Conservation (phyloP, 2,888 invertebrate species). For the Synanthedon formicaeformis region DNA sequence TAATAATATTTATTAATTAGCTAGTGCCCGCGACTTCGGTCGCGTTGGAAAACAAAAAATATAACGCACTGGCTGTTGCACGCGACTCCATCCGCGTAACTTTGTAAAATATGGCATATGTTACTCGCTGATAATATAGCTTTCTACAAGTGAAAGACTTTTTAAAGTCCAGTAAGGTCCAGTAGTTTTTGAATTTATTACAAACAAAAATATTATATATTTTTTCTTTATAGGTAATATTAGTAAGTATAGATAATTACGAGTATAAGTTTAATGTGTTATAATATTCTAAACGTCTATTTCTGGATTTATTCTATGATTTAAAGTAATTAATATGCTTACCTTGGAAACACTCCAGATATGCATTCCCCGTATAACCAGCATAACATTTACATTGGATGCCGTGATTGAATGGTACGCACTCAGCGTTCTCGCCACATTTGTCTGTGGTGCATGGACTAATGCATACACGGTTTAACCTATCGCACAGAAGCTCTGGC, state of each 20-base stretch:
- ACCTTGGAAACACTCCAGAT: constrained; percentile 77
- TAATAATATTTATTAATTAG: neutral
- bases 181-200: too few species aligned
- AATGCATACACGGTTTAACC: constrained; percentile 85
- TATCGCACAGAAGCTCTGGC: constrained; percentile 85
- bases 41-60: too few species aligned
- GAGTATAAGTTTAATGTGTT: too few species aligned
- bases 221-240: neutral
- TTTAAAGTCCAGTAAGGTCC: too few species aligned
- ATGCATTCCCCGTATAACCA: constrained; percentile 83
- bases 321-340: constrained; percentile 8
- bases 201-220: neutral
- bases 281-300: too few species aligned
- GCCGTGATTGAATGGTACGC: constrained; percentile 80
- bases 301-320: too few species aligned
- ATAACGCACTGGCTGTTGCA: too few species aligned
- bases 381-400: constrained; percentile 80
- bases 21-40: neutral
- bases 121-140: too few species aligned
- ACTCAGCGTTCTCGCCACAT: constrained; percentile 86
- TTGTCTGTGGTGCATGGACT: constrained; percentile 84
- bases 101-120: too few species aligned
- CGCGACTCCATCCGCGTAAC: too few species aligned
- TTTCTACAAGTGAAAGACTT: too few species aligned
- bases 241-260: too few species aligned